These are phyloP conservation scores for Siderastrea radians DNA, from an alignment of 92 coral and sea anemone genomes.

Conservation along the genomic window DNA sequence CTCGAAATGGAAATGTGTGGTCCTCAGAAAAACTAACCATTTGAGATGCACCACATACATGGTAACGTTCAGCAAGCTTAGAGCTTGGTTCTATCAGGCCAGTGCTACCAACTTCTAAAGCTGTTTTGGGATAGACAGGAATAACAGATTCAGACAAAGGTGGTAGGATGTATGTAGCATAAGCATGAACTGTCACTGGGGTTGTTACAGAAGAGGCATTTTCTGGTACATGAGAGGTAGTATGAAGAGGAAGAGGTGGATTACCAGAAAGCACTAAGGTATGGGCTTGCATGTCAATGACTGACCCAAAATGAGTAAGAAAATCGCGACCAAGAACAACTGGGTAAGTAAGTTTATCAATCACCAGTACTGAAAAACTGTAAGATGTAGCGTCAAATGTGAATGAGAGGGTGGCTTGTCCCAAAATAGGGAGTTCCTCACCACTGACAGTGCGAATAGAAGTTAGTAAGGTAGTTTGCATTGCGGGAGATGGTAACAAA, in stretches of 20 bases:
- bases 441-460: conserved; percentile 68
- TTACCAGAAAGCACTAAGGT: neutral
- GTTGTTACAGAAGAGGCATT: neutral
- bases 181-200: conserved; percentile 56
- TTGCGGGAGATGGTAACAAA: neutral
- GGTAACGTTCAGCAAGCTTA: conserved; percentile 43
- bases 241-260: neutral
- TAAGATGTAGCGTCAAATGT: conserved; percentile 3
- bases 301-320: conserved; percentile 30
- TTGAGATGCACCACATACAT: conserved; percentile 55
- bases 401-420: conserved; percentile 7
- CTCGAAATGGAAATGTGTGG: conserved; percentile 56
- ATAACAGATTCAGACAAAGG: conserved; percentile 56
- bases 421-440: conserved; percentile 25
- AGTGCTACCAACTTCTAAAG: conserved; percentile 8
- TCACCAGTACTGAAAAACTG: conserved; percentile 7
- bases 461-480: neutral
- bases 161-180: conserved; percentile 42
- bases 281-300: conserved; percentile 6
- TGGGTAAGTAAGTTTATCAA: conserved; percentile 14
- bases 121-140: conserved; percentile 40
- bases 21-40: conserved; percentile 36
- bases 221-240: neutral
- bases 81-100: conserved; percentile 64
- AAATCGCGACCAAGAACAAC: conserved; percentile 70